Conservation (phyloP, 2,797 vertebrate species). For the Danionella dracula region DNA sequence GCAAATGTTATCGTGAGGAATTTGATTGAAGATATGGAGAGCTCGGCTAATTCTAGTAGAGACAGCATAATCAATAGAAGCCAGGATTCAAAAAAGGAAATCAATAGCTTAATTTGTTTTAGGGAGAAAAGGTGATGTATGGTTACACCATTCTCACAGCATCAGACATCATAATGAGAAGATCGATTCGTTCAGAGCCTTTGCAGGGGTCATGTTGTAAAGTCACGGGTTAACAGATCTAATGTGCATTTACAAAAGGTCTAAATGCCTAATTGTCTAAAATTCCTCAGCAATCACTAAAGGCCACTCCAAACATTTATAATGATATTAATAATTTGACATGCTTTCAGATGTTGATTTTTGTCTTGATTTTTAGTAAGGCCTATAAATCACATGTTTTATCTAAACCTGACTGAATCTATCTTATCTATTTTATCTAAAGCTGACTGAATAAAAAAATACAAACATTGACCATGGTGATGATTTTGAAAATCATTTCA, state of each 20-base stretch:
- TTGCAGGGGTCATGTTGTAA: not conserved
- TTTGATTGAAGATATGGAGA: constrained; percentile 27
- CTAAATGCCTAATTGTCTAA: not conserved
- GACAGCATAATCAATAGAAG: constrained; percentile 56
- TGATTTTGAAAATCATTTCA: no score
- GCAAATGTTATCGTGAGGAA: not conserved
- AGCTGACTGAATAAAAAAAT: no score
- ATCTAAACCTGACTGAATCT: no score
- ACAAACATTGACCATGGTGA: no score
- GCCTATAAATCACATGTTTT: no score
- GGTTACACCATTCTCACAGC: constrained; percentile 26
- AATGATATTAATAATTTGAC: no score
- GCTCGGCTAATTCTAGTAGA: constrained; percentile 51
- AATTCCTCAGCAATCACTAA: no score
- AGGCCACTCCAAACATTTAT: no score
- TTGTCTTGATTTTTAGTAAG: no score
- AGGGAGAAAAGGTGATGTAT: constrained; percentile 32
- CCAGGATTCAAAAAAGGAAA: constrained; percentile 55
- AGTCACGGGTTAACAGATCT: constrained; percentile 8
- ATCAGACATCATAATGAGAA: constrained; percentile 16
- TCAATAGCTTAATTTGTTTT: constrained; percentile 61
- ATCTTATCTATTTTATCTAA: no score
- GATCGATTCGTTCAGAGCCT: constrained; percentile 9
- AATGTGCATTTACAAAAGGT: not conserved
- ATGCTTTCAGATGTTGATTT: no score